A percentile compares a stretch with the other conserved stretches of the same genome.
These are phyloP conservation scores for zebrafish (Danio rerio) DNA, from an alignment of 2,113 vertebrate genomes.

Conservation along the genomic window DNA sequence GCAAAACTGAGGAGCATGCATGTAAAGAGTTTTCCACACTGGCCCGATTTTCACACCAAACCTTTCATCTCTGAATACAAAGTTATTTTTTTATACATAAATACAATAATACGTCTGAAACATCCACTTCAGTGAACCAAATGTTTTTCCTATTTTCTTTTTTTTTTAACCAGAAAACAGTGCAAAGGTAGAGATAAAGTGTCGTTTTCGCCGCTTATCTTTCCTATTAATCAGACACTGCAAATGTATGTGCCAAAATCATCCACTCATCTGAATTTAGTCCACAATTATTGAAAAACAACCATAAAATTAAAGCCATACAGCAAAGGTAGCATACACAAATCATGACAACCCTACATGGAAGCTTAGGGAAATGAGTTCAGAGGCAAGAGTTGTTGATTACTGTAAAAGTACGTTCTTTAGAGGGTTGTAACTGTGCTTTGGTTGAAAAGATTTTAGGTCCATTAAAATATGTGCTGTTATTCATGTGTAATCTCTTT, in stretches of 20 bases:
- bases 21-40: background rate
- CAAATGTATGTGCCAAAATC: background rate
- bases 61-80: conserved; percentile 15
- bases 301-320: conserved; percentile 46
- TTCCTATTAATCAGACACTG: background rate
- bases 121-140: conserved; percentile 13
- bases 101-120: conserved; percentile 49
- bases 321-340: background rate
- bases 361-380: background rate
- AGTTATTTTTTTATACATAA: conserved; percentile 45
- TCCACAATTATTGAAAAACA: background rate
- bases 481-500: background rate
- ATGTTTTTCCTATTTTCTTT: background rate
- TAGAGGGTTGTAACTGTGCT: conserved; percentile 8
- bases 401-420: background rate
- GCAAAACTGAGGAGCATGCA: conserved; percentile 3
- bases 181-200: conserved; percentile 30
- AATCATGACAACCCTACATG: background rate
- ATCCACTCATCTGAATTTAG: background rate
- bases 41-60: background rate
- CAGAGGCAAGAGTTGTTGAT: conserved; percentile 5
- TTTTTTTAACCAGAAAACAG: conserved; percentile 41
- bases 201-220: conserved; percentile 6
- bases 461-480: conserved; percentile 16
- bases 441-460: conserved; percentile 38